Percentiles rank a stretch among this genome's conserved stretches.
phyloP scores from a whole-genome alignment of 2,797 vertebrate species.

The Chromobotia macracanthus region DNA sequence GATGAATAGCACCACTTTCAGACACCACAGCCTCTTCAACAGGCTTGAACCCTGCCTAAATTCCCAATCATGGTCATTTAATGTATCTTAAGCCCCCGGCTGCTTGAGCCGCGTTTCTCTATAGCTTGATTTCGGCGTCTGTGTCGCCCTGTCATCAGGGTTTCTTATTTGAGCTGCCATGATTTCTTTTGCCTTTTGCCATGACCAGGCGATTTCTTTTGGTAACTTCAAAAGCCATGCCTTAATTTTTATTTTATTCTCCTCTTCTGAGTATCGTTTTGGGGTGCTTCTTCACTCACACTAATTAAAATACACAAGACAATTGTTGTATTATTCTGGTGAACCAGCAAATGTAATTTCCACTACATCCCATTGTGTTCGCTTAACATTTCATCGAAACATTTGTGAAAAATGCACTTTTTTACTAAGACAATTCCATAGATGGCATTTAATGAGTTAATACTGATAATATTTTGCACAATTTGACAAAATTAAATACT shows the following conservation, averaged over 20 bases:
- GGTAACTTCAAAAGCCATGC: slow-evolving; percentile 81
- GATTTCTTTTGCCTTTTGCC: no score
- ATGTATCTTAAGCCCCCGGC: slow-evolving; percentile 92
- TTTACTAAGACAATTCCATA: no score
- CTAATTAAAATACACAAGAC: no score
- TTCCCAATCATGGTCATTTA: slow-evolving; percentile 99
- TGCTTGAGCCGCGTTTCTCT: slow-evolving; percentile 87
- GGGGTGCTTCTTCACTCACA: no score
- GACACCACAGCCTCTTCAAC: slow-evolving; percentile 87
- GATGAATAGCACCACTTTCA: slow-evolving; percentile 89
- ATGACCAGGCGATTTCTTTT: slow-evolving; percentile 82
- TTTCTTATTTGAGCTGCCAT: slow-evolving; percentile 82
- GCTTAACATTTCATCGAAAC: no score
- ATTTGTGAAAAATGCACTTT: no score
- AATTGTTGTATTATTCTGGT: no score
- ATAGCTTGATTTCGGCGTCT: slow-evolving; percentile 95
- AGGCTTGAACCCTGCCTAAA: slow-evolving; percentile 90
- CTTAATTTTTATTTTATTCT: slow-evolving; percentile 81
- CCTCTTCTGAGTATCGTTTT: slow-evolving; percentile 80
- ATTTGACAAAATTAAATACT: no score
- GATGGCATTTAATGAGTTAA: no score
- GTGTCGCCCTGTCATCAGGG: slow-evolving; percentile 80
- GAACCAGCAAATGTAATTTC: no score
- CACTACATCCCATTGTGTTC: no score
- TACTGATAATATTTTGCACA: no score